Evolutionary conservation across 2,797 vertebrate genomes (phyloP), one percentile per base, ranked within the genome.

Genomic region (Acestrorhynchus altus): DNA sequence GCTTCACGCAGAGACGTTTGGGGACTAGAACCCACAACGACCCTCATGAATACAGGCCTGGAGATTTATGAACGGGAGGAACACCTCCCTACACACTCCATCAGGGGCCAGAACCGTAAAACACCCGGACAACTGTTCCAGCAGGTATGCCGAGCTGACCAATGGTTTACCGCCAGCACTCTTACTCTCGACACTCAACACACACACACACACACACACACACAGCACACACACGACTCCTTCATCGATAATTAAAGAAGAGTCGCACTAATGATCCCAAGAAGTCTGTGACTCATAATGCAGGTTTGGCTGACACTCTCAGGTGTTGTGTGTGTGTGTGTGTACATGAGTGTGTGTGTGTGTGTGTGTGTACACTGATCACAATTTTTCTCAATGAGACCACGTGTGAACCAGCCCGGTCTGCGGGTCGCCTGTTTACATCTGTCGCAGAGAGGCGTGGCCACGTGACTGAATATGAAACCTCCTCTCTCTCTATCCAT

Each of bases 351-450:
- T 24, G 6, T 20, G 8, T 10, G 8, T 9, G 31, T 24, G 39
- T n/a, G 24, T 51, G 44, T 6, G 24, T 20, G 16, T 8, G 10
- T 1, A 75, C 70, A 28, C 47, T 35, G 59, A 42, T 47, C 46
- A 51, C 74, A 70, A 70, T 79, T 78, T 73, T 76, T 54, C 64
- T 81, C 78, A 84, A 83, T 84, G 81, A 78, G 74, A 83, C 72
- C 83, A 84, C 77, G 82, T 84, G 77, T 39, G 65, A 71, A 61
- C 31, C 73, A 61, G 73, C 57, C 64, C 70, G 63, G 56, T 66
- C 74, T 64, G 9, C 83, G 71, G 93, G 90, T 92, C 92, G 92
- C 83, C 81, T 94, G 93, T 94, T 94, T 94, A 94, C 91, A 91
- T 91, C 87, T 84, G 83, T 56, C 85, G 79, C 82, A 73, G 83